Percentiles rank a stretch among this genome's conserved stretches.
phyloP scores from a whole-genome alignment of 1,140 invertebrate species.

The Drosophila lacertosa region DNA sequence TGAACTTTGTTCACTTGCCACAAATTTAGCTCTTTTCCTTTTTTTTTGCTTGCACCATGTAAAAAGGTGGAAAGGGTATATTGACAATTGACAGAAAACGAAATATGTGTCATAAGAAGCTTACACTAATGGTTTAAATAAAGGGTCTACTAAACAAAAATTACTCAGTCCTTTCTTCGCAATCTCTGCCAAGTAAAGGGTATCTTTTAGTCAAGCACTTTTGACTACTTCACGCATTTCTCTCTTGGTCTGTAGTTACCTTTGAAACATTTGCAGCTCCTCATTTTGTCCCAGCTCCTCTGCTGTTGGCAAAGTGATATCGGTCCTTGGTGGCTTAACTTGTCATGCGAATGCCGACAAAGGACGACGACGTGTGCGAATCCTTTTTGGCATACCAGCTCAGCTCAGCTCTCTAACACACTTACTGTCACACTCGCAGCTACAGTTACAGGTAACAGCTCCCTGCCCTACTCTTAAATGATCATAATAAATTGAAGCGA shows the following conservation, averaged over 20 bases:
- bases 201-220: no score
- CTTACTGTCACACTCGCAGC: conserved; percentile 5
- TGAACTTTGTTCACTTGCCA: conserved; percentile 37
- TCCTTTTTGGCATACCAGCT: conserved; percentile 64
- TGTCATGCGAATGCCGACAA: conserved; percentile 61
- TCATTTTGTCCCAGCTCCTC: background rate
- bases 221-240: background rate
- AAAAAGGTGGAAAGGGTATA: background rate
- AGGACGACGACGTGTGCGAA: conserved; percentile 36
- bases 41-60: conserved; percentile 22
- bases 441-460: conserved; percentile 15
- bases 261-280: background rate
- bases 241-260: background rate
- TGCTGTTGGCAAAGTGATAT: conserved; percentile 68
- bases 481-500: conserved; percentile 70
- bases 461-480: conserved; percentile 54
- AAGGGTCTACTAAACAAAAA: no score
- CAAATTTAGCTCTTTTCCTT: conserved; percentile 69
- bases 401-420: conserved; percentile 45
- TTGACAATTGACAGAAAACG: background rate
- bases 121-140: no score
- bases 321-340: conserved; percentile 74
- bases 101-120: no score
- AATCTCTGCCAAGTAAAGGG: no score
- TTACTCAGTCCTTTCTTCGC: no score